Evolutionary conservation across 2,113 vertebrate species (phyloP), one percentile per base, ranked within the genome.

Genomic region (Cynopterus brachyotis): DNA sequence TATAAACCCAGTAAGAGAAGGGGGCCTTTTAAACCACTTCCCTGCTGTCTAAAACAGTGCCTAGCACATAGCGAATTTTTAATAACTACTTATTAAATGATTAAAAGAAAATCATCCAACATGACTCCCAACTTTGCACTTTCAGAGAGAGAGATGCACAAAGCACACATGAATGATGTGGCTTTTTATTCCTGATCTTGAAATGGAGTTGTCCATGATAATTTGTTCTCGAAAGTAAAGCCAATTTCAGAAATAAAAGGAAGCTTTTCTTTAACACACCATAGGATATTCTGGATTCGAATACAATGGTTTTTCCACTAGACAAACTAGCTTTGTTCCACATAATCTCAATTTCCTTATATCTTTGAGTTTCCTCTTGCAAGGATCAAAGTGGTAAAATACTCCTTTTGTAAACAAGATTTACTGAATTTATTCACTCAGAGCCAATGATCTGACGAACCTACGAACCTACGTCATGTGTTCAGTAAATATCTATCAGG

Each of bases 251-350:
- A 95, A 95, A 60, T 82, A 93, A 89, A 91, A 84, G 12, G 4
- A 96, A 91, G 45, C 53, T 83, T 94, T 92, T 88, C 35, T 88
- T 94, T 59, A 80, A 84, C 57, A 40, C 2, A 89, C 62, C 91
- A 94, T 80, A n/a, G 69, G 47, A 91, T 93, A 69, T 17, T 82
- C 30, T 64, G 64, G 53, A 75, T 89, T 94, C 69, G 93, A 70
- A 95, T 47, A 80, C 45, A 89, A 32, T 60, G 11, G 50, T 78
- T 89, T 70, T 79, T 45, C 86, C 55, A 89, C 85, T 97, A n/a
- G 91, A 97, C 91, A 96, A 88, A 95, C 76, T 89, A 72, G 81
- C 96, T 97, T 97, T 96, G 72, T 94, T 90, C 76, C 69, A 86
- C 15, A 47, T 73, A 92, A 95, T 84, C 59, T 20, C 60, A 88